These are phyloP conservation scores for Chaetodon trifasciatus DNA, from an alignment of 2,797 vertebrate genomes.

Conservation along the genomic window DNA sequence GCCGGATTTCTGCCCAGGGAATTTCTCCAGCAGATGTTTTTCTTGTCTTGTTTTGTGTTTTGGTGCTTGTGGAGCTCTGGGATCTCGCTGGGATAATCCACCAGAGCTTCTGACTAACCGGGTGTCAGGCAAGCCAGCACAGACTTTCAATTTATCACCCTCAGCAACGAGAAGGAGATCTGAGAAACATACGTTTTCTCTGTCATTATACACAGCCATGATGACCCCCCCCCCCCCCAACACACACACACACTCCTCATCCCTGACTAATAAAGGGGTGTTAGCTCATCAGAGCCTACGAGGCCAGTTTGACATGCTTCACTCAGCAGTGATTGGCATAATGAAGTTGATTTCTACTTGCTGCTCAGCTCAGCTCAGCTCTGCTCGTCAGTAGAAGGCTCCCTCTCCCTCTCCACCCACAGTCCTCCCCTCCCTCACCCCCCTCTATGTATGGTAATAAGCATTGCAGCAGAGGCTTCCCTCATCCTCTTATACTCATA, in stretches of 20 bases:
- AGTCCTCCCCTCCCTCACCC: conserved; percentile 41
- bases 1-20: neutral
- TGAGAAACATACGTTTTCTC: conserved; percentile 28
- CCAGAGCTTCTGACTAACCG: neutral
- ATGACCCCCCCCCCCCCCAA: neutral
- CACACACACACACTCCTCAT: neutral
- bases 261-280: conserved; percentile 22
- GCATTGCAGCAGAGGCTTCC: conserved; percentile 73
- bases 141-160: conserved; percentile 6
- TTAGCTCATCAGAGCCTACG: conserved; percentile 46
- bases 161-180: conserved; percentile 10
- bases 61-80: neutral
- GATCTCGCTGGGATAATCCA: conserved; percentile 33
- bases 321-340: conserved; percentile 60
- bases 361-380: conserved; percentile 71
- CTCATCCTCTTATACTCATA: conserved; percentile 61
- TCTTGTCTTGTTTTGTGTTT: neutral
- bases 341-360: conserved; percentile 72
- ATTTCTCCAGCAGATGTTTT: conserved; percentile 28
- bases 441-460: conserved; percentile 70
- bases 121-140: neutral
- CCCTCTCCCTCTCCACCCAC: conserved; percentile 69
- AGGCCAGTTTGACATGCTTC: conserved; percentile 40
- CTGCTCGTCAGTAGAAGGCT: conserved; percentile 62
- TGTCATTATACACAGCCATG: conserved; percentile 9